phyloP scores from a whole-genome alignment of 1,140 invertebrate genomes.

The Heliconius himera region DNA sequence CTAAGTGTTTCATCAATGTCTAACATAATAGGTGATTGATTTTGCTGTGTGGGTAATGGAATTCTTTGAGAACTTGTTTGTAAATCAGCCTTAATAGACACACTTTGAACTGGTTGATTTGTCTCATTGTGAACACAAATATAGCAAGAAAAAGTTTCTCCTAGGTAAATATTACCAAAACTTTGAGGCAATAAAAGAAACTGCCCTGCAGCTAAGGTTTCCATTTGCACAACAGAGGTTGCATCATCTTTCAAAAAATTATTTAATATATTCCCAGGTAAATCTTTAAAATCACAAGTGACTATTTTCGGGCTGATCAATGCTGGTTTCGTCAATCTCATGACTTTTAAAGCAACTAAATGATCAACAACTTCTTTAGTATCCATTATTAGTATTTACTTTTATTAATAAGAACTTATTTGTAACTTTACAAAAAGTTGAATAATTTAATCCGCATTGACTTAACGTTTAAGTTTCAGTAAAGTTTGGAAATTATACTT shows the following conservation, averaged over 20 bases:
- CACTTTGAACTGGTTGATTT: slow-evolving; percentile 89
- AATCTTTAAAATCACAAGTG: slow-evolving; percentile 91
- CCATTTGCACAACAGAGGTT: slow-evolving; percentile 88
- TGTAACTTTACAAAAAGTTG: not conserved
- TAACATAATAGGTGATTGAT: slow-evolving; percentile 85
- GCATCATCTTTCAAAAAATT: slow-evolving; percentile 90
- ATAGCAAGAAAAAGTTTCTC: slow-evolving; percentile 99
- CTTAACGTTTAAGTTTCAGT: not conserved
- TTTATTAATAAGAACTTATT: not conserved
- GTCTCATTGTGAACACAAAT: slow-evolving; percentile 98
- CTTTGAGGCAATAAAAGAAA: slow-evolving; percentile 96
- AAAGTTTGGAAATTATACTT: too few species aligned
- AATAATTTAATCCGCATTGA: not conserved
- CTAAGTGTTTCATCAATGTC: slow-evolving; percentile 93
- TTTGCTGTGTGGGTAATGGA: slow-evolving; percentile 85
- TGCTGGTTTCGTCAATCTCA: slow-evolving; percentile 94
- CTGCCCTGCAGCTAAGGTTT: slow-evolving; percentile 92
- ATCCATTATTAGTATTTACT: slow-evolving; percentile 60
- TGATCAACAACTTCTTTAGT: slow-evolving; percentile 76
- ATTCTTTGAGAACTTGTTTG: slow-evolving; percentile 95
- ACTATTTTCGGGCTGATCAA: slow-evolving; percentile 90
- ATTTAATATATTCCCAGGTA: slow-evolving; percentile 90
- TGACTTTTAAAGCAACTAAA: slow-evolving; percentile 87
- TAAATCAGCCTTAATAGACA: slow-evolving; percentile 93
- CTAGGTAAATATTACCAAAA: slow-evolving; percentile 92